These are phyloP conservation scores for Coremacera marginata DNA, from an alignment of 2,888 invertebrate genomes.

Conservation along the genomic window DNA sequence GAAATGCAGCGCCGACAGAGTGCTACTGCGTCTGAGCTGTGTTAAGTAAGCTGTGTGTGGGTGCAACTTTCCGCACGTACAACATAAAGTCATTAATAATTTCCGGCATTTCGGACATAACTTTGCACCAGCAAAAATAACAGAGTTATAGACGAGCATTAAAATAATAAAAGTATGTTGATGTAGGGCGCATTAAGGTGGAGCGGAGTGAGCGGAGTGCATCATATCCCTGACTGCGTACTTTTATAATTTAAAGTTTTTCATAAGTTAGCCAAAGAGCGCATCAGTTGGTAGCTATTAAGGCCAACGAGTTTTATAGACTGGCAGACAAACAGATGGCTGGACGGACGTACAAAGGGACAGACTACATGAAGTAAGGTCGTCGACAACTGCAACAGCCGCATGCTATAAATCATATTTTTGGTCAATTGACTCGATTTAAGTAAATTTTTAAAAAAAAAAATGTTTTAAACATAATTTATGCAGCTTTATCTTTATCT, in stretches of 20 bases:
- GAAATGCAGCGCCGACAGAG: neutral
- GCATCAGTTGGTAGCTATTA: constrained; percentile 28
- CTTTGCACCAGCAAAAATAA: constrained; percentile 7
- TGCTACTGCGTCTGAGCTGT: no score
- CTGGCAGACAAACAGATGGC: neutral
- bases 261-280: constrained; percentile 10
- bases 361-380: constrained; percentile 8
- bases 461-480: neutral
- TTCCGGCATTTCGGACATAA: constrained; percentile 36
- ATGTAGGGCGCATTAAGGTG: neutral
- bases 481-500: neutral
- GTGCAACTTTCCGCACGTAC: constrained; percentile 19
- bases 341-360: constrained; percentile 1
- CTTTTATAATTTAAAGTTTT: constrained; percentile 30
- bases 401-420: constrained; percentile 65
- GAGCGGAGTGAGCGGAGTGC: neutral
- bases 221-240: neutral
- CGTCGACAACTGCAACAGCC: constrained; percentile 34
- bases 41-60: constrained; percentile 5
- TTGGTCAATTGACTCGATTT: constrained; percentile 66
- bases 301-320: constrained; percentile 15
- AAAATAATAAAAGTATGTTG: neutral
- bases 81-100: constrained; percentile 39
- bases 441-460: constrained; percentile 51
- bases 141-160: neutral